Evolutionary conservation across 2,888 invertebrate genomes (phyloP).

Genomic region (Idaea straminata): DNA sequence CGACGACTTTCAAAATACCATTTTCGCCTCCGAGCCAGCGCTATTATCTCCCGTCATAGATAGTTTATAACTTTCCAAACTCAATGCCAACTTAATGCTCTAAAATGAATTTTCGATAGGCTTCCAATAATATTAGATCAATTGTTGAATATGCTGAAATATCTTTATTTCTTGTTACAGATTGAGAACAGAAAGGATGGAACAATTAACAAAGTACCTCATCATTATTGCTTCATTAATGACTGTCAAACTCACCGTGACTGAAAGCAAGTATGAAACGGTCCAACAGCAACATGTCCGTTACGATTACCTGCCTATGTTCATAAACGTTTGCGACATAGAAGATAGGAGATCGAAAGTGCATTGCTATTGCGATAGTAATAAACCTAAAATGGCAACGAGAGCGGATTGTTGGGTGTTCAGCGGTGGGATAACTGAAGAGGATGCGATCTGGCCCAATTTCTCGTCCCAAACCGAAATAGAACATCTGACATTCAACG

Average conservation of each 20-base stretch:
- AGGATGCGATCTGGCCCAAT: constrained; percentile 86
- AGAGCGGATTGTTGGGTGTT: constrained; percentile 89
- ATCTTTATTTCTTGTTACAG: constrained; percentile 30
- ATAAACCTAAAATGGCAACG: constrained; percentile 77
- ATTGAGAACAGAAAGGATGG: constrained; percentile 43
- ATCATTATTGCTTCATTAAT: constrained; percentile 66
- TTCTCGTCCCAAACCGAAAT: constrained; percentile 86
- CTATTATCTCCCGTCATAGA: constrained; percentile 22
- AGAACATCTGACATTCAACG: constrained; percentile 84
- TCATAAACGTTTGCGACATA: constrained; percentile 72
- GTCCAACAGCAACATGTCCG: constrained; percentile 57
- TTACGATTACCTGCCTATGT: constrained; percentile 61
- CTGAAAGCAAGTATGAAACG: constrained; percentile 65
- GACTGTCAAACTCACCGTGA: constrained; percentile 63
- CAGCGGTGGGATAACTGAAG: constrained; percentile 78
- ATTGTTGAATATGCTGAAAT: constrained; percentile 6
- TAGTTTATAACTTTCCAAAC: constrained; percentile 23
- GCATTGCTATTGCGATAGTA: constrained; percentile 74
- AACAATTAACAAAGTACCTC: constrained; percentile 60
- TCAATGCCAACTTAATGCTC: constrained; percentile 20
- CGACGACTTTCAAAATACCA: constrained; percentile 25
- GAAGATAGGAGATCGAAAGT: constrained; percentile 69
- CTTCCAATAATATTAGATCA: constrained; percentile 13
- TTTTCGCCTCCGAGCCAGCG: constrained; percentile 17
- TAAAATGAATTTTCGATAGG: constrained; percentile 18